Conservation (phyloP, 2,888 invertebrate genomes). For the Myathropa florea region DNA sequence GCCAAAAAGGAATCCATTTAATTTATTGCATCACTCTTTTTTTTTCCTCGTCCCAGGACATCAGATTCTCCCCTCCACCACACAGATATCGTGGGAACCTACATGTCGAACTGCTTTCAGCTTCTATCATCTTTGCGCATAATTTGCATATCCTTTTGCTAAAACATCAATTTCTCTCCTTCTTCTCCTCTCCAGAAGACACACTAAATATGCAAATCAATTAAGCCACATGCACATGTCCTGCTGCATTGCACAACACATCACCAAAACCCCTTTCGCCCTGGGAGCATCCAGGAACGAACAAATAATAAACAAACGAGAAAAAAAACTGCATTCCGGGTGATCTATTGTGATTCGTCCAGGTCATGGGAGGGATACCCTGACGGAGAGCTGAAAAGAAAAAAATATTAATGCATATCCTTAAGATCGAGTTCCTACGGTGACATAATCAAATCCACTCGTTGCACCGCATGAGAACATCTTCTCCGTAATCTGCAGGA, state of each 20-base stretch:
- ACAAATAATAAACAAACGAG: not conserved
- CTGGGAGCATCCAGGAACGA: conserved; percentile 37
- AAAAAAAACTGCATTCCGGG: conserved; percentile 61
- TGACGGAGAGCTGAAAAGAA: not conserved
- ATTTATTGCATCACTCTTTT: conserved; percentile 42
- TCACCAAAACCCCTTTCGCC: conserved; percentile 42
- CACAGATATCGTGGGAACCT: conserved; percentile 50
- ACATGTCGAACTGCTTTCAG: conserved; percentile 24
- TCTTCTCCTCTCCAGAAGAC: not conserved
- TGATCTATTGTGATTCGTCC: conserved; percentile 52
- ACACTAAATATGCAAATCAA: conserved; percentile 53
- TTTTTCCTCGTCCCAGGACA: not conserved
- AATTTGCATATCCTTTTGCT: conserved; percentile 17
- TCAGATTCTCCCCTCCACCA: not conserved
- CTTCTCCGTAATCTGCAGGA: conserved; percentile 27
- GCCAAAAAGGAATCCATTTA: conserved; percentile 1
- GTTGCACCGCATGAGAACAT: conserved; percentile 51
- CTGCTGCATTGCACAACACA: conserved; percentile 14
- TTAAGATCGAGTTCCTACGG: conserved; percentile 37
- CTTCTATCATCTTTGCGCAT: conserved; percentile 23
- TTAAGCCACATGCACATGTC: conserved; percentile 46
- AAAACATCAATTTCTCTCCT: conserved; percentile 34
- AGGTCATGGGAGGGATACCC: conserved; percentile 37
- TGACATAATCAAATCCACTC: conserved; percentile 60
- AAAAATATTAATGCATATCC: conserved; percentile 37